A percentile compares a stretch with the other conserved stretches of the same genome.
Conservation (phyloP, 1,140 invertebrate species). For the Gonioctena quinquepunctata region DNA sequence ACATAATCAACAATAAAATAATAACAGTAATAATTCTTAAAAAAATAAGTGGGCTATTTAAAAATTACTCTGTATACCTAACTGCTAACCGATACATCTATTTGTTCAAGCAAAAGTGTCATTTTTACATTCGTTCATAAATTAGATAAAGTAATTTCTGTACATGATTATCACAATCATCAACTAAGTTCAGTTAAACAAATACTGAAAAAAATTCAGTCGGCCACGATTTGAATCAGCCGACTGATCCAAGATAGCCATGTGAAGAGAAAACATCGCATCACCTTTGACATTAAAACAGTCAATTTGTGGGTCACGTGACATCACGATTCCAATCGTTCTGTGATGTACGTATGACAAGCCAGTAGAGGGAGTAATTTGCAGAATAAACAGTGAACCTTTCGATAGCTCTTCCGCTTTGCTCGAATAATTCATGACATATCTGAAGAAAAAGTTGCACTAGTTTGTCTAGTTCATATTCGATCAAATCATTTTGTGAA, state of each 20-base stretch:
- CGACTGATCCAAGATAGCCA: conserved; percentile 9
- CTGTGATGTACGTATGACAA: background rate
- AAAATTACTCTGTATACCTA: conserved; percentile 19
- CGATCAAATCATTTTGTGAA: too few relatives aligned
- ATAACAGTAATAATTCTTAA: conserved; percentile 47
- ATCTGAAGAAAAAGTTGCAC: too few relatives aligned
- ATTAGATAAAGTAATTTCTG: conserved; percentile 20
- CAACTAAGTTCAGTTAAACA: conserved; percentile 20
- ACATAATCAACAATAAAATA: conserved; percentile 56
- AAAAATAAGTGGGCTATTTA: conserved; percentile 24
- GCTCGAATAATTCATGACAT: too few relatives aligned
- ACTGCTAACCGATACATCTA: conserved; percentile 6
- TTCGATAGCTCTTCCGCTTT: too few relatives aligned
- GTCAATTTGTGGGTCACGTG: conserved; percentile 20
- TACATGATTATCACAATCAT: conserved; percentile 41
- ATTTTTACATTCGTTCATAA: background rate
- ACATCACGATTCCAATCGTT: background rate
- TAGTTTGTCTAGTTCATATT: too few relatives aligned
- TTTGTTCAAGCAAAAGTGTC: conserved; percentile 4
- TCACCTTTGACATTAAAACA: conserved; percentile 22
- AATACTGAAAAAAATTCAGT: conserved; percentile 13
- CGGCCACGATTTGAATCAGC: background rate
- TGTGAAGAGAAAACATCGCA: conserved; percentile 19
- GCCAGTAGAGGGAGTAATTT: too few relatives aligned
- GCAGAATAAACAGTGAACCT: too few relatives aligned